Percentiles rank a stretch among this genome's conserved stretches.
These are phyloP conservation scores for Empis livida DNA, from an alignment of 2,888 invertebrate genomes.

Conservation along the genomic window DNA sequence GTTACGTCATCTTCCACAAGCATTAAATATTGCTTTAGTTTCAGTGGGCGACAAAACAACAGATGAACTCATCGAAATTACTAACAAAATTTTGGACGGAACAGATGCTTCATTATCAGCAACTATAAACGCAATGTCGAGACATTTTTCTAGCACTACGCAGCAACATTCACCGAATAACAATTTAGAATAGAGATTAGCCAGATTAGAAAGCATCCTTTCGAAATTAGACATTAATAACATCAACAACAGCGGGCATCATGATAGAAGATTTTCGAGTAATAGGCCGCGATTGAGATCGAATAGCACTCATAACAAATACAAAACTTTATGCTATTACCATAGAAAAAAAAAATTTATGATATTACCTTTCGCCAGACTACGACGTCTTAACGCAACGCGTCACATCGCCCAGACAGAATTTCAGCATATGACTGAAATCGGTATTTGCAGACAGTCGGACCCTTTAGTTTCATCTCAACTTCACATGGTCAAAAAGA, in stretches of 20 bases:
- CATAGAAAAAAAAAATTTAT: conserved; percentile 2
- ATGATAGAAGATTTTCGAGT: background rate
- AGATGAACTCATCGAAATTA: background rate
- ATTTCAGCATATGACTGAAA: no score
- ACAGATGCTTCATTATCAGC: background rate
- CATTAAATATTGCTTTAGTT: no score
- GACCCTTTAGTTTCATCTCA: no score
- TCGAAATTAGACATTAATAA: no score
- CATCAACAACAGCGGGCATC: background rate
- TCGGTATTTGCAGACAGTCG: no score
- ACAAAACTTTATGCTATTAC: background rate
- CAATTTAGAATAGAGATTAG: no score
- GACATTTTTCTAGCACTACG: background rate
- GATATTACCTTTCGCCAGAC: conserved; percentile 13
- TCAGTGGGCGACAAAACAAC: background rate
- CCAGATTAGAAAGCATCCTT: background rate
- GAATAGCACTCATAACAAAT: background rate
- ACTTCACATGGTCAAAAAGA: no score
- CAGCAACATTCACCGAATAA: background rate
- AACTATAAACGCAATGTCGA: no score
- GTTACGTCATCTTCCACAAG: conserved; percentile 2
- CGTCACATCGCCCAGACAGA: no score
- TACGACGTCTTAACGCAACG: background rate
- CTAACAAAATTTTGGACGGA: conserved; percentile 3
- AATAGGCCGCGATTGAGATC: background rate